A percentile compares a stretch with the other conserved stretches of the same genome.
These are phyloP conservation scores for Pluvianellus socialis DNA, from an alignment of 2,113 vertebrate species.

Conservation along the genomic window DNA sequence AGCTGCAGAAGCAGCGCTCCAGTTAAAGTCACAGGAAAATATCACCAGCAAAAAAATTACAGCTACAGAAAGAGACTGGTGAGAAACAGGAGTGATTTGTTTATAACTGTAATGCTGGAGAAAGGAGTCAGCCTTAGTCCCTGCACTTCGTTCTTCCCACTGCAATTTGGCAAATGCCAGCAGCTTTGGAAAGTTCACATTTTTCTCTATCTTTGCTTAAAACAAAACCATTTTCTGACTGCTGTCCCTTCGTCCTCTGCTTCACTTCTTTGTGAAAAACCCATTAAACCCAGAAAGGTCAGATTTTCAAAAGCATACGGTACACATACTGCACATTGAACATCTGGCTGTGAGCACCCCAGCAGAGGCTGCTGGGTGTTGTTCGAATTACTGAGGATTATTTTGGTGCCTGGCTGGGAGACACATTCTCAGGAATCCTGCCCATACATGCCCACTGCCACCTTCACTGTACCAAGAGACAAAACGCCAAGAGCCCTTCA, in stretches of 20 bases:
- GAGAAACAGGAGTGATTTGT: background rate
- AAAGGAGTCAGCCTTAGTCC: background rate
- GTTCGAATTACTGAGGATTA: background rate
- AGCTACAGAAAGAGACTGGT: background rate
- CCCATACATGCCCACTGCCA: rapidly evolving
- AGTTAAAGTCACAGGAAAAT: background rate
- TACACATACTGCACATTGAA: background rate
- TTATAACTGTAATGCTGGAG: background rate
- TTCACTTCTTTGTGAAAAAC: background rate
- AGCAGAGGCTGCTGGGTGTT: background rate
- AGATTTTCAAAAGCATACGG: background rate
- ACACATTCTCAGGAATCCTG: background rate
- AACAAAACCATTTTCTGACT: background rate
- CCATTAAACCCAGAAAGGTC: background rate
- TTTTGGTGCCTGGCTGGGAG: background rate
- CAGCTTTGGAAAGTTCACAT: background rate
- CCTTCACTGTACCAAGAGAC: background rate
- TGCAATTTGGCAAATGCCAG: background rate
- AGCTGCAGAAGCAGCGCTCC: background rate
- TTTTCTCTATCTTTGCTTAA: background rate
- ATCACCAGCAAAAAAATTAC: background rate
- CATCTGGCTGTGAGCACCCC: background rate
- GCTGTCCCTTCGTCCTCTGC: background rate
- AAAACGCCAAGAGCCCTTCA: background rate
- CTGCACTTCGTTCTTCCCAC: background rate